Percentiles rank a stretch among this genome's conserved stretches.
Evolutionary conservation across 2,888 invertebrate genomes (phyloP).

Genomic region (Spodoptera picta): DNA sequence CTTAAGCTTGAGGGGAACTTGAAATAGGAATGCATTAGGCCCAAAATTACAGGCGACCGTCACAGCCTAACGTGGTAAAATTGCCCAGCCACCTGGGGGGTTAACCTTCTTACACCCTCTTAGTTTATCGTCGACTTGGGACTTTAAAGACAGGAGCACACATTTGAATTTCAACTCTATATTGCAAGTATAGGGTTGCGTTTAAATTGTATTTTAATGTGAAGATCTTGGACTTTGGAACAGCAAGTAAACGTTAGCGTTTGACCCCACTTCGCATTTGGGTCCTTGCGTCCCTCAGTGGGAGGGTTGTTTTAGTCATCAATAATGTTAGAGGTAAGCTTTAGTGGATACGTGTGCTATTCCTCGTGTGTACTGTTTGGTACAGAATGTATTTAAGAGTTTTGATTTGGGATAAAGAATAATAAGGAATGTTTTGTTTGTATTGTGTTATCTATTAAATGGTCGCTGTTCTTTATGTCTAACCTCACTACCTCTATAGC

Average conservation of each 20-base stretch:
- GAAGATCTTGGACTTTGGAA: constrained; percentile 53
- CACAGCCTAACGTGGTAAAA: constrained; percentile 87
- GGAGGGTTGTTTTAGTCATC: constrained; percentile 84
- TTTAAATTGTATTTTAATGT: constrained; percentile 18
- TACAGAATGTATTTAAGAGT: constrained; percentile 24
- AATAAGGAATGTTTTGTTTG: not conserved
- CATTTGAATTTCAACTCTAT: constrained; percentile 53
- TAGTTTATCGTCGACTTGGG: constrained; percentile 58
- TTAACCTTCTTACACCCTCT: constrained; percentile 75
- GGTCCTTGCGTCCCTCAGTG: constrained; percentile 67
- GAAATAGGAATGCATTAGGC: constrained; percentile 89
- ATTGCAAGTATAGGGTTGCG: constrained; percentile 3
- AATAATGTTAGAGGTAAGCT: constrained; percentile 86
- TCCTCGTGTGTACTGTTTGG: constrained; percentile 54
- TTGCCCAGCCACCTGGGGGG: constrained; percentile 86
- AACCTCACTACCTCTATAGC: too few species aligned
- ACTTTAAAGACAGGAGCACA: constrained; percentile 52
- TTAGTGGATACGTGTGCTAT: constrained; percentile 75
- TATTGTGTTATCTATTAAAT: not conserved
- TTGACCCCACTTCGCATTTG: constrained; percentile 87
- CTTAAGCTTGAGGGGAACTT: constrained; percentile 84
- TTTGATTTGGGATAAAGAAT: not conserved
- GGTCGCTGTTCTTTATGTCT: too few species aligned
- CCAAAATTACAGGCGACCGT: constrained; percentile 88
- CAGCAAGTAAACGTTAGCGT: constrained; percentile 77